Conservation (phyloP, 2,797 vertebrate species). For the Ficedula albicollis region DNA sequence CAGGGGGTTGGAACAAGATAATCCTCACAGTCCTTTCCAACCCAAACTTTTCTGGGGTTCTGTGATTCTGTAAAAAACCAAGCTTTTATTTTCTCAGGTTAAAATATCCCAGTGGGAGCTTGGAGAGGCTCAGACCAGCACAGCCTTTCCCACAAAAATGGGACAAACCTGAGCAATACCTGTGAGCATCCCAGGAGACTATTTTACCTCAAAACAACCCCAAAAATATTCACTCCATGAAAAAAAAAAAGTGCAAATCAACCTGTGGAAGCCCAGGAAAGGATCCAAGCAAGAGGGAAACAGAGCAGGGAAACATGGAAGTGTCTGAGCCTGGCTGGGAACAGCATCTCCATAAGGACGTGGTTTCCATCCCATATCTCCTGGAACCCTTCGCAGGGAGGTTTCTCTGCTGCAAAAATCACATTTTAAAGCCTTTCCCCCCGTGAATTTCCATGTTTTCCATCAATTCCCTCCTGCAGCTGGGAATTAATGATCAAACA, state of each 20-base stretch:
- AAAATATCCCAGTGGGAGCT: neutral
- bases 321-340: neutral
- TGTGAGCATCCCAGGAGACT: accelerated
- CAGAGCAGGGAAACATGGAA: accelerated
- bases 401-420: neutral
- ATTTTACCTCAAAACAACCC: neutral
- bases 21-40: neutral
- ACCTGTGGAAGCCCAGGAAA: accelerated
- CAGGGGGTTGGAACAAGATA: neutral
- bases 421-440: neutral
- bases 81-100: accelerated
- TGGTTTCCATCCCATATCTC: neutral
- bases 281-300: neutral
- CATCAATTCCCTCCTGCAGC: neutral
- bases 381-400: neutral
- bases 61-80: neutral
- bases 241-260: neutral
- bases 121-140: accelerated
- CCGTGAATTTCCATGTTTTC: neutral
- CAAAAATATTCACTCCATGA: accelerated
- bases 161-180: neutral
- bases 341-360: neutral
- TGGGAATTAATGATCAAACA: neutral
- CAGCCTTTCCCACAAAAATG: neutral
- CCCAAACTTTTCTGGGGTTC: neutral